These are phyloP conservation scores for Crossaster papposus DNA, from an alignment of 53 echinoderm and acorn worm genomes.

Conservation along the genomic window DNA sequence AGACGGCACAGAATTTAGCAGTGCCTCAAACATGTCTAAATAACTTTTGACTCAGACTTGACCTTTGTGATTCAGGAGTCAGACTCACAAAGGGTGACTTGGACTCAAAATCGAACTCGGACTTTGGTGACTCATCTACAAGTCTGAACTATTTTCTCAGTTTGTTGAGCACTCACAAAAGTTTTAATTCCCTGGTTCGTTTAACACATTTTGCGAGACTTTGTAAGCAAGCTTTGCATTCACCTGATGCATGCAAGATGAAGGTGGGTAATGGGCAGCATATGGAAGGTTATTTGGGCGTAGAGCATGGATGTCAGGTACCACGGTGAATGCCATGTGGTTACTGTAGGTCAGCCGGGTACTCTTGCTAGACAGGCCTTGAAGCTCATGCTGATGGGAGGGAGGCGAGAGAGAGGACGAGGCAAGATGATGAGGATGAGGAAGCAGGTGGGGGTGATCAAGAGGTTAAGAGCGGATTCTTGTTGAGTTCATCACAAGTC, in stretches of 20 bases:
- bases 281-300: conserved; percentile 49
- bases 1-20: no score
- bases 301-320: conserved; percentile 45
- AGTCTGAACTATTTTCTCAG: no score
- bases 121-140: no score
- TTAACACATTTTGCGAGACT: not conserved
- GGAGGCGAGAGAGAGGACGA: conserved; percentile 15
- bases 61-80: no score
- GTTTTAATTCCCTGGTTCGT: not conserved
- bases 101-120: no score
- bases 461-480: not conserved
- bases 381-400: conserved; percentile 36
- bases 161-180: no score
- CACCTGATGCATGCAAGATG: conserved; percentile 47
- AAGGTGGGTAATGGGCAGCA: conserved; percentile 47
- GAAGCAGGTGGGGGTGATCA: not conserved
- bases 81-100: no score
- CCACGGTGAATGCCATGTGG: conserved; percentile 46
- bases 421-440: not conserved
- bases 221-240: not conserved
- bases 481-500: no score
- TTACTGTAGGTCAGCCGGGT: conserved; percentile 53
- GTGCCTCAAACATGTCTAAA: no score
- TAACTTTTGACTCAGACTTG: no score
- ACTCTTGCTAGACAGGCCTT: conserved; percentile 47